These are phyloP conservation scores for Rhingia rostrata DNA, from an alignment of 2,888 invertebrate genomes.

Conservation along the genomic window DNA sequence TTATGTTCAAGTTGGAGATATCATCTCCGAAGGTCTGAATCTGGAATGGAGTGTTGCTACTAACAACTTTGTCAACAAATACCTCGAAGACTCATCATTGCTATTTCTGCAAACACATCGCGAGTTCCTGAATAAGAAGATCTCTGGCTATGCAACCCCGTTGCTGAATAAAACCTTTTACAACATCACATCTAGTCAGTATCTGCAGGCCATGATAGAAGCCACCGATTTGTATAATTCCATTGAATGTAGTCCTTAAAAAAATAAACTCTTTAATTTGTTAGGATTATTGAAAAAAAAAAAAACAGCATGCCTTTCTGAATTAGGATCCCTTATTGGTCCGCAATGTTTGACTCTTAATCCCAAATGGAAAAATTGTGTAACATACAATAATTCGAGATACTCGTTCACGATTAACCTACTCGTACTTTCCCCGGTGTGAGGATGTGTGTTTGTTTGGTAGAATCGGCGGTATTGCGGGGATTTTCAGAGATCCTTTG, in stretches of 20 bases:
- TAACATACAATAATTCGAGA: conserved; percentile 34
- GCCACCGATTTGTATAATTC: conserved; percentile 35
- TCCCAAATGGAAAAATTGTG: conserved; percentile 49
- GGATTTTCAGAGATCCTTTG: neutral
- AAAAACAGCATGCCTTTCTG: conserved; percentile 35
- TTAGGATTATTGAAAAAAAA: conserved; percentile 63
- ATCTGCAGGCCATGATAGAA: conserved; percentile 3
- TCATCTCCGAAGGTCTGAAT: conserved; percentile 76
- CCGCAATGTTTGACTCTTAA: conserved; percentile 52
- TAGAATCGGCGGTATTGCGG: too few relatives aligned
- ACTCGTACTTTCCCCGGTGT: neutral
- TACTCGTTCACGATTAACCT: neutral
- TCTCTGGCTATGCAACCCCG: conserved; percentile 22
- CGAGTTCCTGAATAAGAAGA: conserved; percentile 10
- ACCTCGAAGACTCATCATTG: conserved; percentile 53
- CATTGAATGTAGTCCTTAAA: conserved; percentile 47
- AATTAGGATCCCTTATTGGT: conserved; percentile 54
- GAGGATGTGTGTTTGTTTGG: too few relatives aligned
- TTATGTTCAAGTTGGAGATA: conserved; percentile 76
- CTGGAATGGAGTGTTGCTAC: conserved; percentile 75
- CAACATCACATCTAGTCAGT: conserved; percentile 21
- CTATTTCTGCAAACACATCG: conserved; percentile 61
- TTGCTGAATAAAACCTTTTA: conserved; percentile 26
- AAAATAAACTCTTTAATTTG: conserved; percentile 15
- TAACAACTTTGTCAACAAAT: conserved; percentile 76